Percentiles rank a stretch among this genome's conserved stretches.
Conservation (phyloP, 2,888 invertebrate species). For the Trachelus troglodyta region DNA sequence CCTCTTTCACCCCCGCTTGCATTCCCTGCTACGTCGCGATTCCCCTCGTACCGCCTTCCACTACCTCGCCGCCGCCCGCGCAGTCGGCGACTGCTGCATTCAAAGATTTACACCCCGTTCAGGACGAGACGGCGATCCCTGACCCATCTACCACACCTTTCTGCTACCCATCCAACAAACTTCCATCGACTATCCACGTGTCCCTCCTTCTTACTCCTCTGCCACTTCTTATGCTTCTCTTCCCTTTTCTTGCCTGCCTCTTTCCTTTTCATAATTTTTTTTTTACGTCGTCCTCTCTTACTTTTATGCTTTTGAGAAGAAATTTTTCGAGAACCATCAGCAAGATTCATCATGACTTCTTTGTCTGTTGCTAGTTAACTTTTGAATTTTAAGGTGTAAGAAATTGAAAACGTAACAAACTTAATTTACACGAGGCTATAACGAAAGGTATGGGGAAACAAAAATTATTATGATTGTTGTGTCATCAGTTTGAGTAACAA, state of each 20-base stretch:
- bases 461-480: not conserved
- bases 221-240: not conserved
- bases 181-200: not conserved
- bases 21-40: not conserved
- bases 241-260: not conserved
- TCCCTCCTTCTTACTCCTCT: not conserved
- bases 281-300: not conserved
- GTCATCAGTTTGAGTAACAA: not conserved
- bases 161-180: not conserved
- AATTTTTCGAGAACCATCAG: not conserved
- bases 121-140: not conserved
- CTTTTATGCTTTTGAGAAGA: not conserved
- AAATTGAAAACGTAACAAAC: not conserved
- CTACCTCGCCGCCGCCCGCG: slow-evolving; percentile 2
- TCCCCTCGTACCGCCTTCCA: slow-evolving; percentile 12
- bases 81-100: slow-evolving; percentile 5
- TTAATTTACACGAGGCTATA: not conserved
- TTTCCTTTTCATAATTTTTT: not conserved
- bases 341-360: not conserved
- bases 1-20: slow-evolving; percentile 10
- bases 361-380: not conserved
- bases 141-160: slow-evolving; percentile 4
- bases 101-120: slow-evolving; percentile 11
- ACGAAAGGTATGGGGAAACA: not conserved
- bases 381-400: not conserved